Conservation (phyloP, 92 coral and sea anemone species). For the Blastomussa wellsi region DNA sequence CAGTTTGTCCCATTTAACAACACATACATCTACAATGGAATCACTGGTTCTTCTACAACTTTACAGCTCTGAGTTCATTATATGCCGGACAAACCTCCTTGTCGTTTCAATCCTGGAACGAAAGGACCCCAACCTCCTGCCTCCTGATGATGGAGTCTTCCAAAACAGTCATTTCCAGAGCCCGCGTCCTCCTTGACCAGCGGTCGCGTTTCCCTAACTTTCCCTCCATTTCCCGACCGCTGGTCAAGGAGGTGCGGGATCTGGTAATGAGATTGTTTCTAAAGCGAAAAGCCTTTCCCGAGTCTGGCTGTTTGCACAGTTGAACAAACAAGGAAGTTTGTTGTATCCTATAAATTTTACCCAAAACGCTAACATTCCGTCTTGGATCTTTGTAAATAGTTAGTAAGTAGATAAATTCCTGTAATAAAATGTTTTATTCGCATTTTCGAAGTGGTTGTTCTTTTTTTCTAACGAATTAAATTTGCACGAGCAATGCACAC, state of each 20-base stretch:
- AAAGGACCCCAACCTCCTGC: too few relatives aligned
- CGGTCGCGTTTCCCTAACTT: too few relatives aligned
- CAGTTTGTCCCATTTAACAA: conserved; percentile 95
- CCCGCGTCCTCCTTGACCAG: background rate
- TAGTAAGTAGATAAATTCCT: background rate
- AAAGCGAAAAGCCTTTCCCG: background rate
- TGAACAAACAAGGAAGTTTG: background rate
- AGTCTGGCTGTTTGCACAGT: background rate
- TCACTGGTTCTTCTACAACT: conserved; percentile 90
- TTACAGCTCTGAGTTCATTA: conserved; percentile 48
- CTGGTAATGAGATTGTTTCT: background rate
- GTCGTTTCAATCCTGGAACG: background rate
- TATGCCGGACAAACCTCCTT: background rate
- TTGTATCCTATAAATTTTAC: background rate
- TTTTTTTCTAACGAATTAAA: too few relatives aligned
- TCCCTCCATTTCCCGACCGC: too few relatives aligned
- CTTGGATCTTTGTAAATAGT: conserved; percentile 10
- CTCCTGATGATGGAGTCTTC: too few relatives aligned
- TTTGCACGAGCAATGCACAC: too few relatives aligned
- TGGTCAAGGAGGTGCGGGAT: too few relatives aligned
- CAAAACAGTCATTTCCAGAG: background rate
- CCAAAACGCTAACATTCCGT: background rate
- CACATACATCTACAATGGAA: conserved; percentile 91
- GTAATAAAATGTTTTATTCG: conserved; percentile 1
- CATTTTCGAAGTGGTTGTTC: too few relatives aligned